phyloP scores from a whole-genome alignment of 2,888 invertebrate genomes.

The Leuctra nigra region DNA sequence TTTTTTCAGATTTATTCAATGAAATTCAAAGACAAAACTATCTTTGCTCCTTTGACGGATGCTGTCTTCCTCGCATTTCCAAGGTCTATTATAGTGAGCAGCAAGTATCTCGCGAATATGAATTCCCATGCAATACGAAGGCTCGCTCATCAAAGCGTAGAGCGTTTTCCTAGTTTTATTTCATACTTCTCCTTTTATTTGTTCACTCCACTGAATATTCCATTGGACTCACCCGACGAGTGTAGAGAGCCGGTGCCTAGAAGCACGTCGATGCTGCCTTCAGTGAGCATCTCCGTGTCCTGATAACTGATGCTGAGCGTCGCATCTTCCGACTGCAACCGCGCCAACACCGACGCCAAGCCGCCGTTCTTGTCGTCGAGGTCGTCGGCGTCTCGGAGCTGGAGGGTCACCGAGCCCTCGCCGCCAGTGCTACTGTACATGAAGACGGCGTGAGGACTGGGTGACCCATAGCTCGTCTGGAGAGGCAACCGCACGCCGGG shows the following conservation, averaged over 20 bases:
- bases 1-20: no score
- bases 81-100: no score
- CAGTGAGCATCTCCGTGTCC: conserved; percentile 66
- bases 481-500: conserved; percentile 34
- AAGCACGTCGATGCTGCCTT: conserved; percentile 43
- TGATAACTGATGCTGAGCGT: conserved; percentile 65
- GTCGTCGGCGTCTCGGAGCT: conserved; percentile 52
- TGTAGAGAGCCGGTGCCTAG: conserved; percentile 52
- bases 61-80: no score
- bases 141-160: no score
- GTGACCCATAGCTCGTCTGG: conserved; percentile 33
- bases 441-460: conserved; percentile 46
- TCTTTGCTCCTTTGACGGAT: no score
- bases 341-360: conserved; percentile 43
- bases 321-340: conserved; percentile 53
- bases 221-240: conserved; percentile 31
- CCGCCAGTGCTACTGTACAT: conserved; percentile 56
- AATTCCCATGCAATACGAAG: no score
- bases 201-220: no score
- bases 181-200: no score
- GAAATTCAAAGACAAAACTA: no score
- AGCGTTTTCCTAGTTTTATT: no score
- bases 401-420: conserved; percentile 56
- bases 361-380: conserved; percentile 35
- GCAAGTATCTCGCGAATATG: no score